Conservation (phyloP, 2,797 vertebrate species). For the Characodon lateralis region DNA sequence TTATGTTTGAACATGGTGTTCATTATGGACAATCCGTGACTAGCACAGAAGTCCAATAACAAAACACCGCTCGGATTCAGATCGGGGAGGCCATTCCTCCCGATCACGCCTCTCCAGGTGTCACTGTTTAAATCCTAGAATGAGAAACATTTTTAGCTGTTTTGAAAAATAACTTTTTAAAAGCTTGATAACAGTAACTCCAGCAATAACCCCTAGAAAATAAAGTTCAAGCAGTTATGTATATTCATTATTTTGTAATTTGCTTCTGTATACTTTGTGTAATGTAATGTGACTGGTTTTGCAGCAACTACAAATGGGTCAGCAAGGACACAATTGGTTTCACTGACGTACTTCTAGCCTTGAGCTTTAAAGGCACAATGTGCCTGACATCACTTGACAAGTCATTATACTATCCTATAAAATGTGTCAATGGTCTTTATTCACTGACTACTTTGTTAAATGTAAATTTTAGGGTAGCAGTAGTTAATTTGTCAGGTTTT, state of each 20-base stretch:
- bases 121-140: neutral
- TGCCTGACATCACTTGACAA: neutral
- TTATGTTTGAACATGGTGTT: too few relatives aligned
- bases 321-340: constrained; percentile 9
- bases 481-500: neutral
- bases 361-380: neutral
- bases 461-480: neutral
- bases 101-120: too few relatives aligned
- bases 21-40: too few relatives aligned
- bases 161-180: too few relatives aligned
- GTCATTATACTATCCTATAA: neutral
- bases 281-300: neutral
- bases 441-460: neutral
- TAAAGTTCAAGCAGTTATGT: neutral
- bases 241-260: neutral
- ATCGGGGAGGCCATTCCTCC: too few relatives aligned
- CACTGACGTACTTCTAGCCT: constrained; percentile 8
- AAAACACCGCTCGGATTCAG: too few relatives aligned
- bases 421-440: neutral
- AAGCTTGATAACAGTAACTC: too few relatives aligned
- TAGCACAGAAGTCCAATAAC: too few relatives aligned
- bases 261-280: neutral
- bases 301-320: neutral
- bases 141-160: neutral
- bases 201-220: neutral